Conservation (phyloP, 1,140 invertebrate species). For the Eufriesea mexicana region DNA sequence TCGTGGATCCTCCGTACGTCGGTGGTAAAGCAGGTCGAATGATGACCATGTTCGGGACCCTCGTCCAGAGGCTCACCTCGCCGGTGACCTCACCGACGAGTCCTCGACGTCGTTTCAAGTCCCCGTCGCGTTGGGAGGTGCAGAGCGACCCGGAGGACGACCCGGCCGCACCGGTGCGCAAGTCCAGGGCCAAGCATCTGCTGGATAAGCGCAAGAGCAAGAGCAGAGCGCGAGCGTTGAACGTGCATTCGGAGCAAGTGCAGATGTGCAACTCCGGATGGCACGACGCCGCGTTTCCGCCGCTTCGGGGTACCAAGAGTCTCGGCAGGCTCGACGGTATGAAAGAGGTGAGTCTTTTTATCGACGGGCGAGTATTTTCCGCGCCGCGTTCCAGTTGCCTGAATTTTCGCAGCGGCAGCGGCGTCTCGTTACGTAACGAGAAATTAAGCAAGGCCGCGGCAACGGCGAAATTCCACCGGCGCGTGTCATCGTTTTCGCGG, state of each 20-base stretch:
- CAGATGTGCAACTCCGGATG: slow-evolving; percentile 71
- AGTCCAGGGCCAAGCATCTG: slow-evolving; percentile 84
- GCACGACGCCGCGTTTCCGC: slow-evolving; percentile 84
- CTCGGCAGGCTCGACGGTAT: slow-evolving; percentile 89
- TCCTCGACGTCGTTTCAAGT: slow-evolving; percentile 78
- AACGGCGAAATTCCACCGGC: neutral
- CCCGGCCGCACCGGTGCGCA: slow-evolving; percentile 82
- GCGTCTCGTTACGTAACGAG: neutral
- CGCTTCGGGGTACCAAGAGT: slow-evolving; percentile 88
- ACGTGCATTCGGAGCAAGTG: slow-evolving; percentile 72
- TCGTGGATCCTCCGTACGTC: neutral
- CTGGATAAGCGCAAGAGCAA: slow-evolving; percentile 84
- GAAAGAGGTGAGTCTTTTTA: slow-evolving; percentile 86
- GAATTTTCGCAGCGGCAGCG: too few relatives aligned
- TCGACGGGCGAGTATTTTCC: too few relatives aligned
- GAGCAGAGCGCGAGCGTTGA: slow-evolving; percentile 82
- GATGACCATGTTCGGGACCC: slow-evolving; percentile 83
- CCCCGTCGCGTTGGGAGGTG: slow-evolving; percentile 84
- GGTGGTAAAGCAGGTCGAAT: slow-evolving; percentile 49
- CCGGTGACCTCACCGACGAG: slow-evolving; percentile 80
- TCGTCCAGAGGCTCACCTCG: slow-evolving; percentile 82
- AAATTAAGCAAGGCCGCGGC: neutral
- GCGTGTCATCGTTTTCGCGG: neutral
- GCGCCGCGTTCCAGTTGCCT: too few relatives aligned
- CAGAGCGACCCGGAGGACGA: slow-evolving; percentile 89